Base-by-base conservation (phyloP, 2,888 invertebrate genomes). In the Phlogophora meticulosa region DNA sequence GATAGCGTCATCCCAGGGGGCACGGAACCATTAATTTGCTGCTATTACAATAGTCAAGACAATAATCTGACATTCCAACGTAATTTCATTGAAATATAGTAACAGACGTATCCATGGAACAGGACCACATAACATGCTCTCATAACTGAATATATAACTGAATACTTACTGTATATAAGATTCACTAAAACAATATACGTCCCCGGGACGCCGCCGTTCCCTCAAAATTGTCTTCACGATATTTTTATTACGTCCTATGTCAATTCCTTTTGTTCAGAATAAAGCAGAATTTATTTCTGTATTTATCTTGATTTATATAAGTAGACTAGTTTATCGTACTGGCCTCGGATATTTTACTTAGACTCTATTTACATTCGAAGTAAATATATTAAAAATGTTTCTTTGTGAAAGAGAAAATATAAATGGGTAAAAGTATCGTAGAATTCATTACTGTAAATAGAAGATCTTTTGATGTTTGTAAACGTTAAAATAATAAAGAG, bases 171-270 rank as follows among this genome's bases (percentile, higher is more conserved):
- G 17, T 32, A 36, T 7, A 57, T 9, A 49, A 49, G 10, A 17
- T 40, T 56, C 7, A 40, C 32, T 60, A 64, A 74, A 79, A 69
- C 48, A 65, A 76, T 73, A 49, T 40, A 38, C 52, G 10, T 17
- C 46, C 55, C n/a, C 52, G 28, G 28, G 38, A 11, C 48, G 13
- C 20, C 59, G 34, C 2, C 36, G 22, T 15, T 17, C 56, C 45
- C 67, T 64, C 43, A 53, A 75, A 77, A 76, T 62, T 75, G 75
- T 80, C 61, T 88, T 86, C 86, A 84, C 80, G 85, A 87, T 86
- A 84, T 83, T 87, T 87, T 89, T 88, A 88, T 73, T 74, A 57
- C 69, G 49, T 56, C 55, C 42, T 85, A 80, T 72, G 78, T 81
- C 81, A 76, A 76, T 76, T 74, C 7, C 32, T 48, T 78, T 67